Conservation (phyloP, 2,888 invertebrate species). For the Steinernema hermaphroditum region DNA sequence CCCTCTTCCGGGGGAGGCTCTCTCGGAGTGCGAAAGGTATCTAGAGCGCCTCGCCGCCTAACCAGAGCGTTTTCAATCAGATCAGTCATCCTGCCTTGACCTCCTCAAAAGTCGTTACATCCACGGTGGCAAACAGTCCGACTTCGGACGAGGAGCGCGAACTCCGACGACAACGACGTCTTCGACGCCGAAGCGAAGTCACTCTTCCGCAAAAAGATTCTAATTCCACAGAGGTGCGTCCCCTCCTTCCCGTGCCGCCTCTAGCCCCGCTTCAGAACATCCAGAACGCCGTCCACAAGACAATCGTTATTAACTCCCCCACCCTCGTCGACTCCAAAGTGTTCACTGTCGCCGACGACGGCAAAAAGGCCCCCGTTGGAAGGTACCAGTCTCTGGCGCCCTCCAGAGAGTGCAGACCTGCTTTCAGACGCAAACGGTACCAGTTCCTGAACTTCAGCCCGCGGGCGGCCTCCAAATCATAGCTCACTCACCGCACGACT, state of each 20-base stretch:
- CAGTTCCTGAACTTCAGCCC: constrained; percentile 62
- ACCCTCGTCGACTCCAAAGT: constrained; percentile 19
- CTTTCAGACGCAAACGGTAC: constrained; percentile 59
- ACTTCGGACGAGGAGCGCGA: constrained; percentile 40
- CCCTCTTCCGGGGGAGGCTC: constrained; percentile 21
- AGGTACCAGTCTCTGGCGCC: too few relatives aligned
- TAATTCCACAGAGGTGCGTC: not conserved
- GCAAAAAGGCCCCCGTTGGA: constrained; percentile 10
- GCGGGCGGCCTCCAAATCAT: constrained; percentile 56
- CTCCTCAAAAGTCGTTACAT: constrained; percentile 29
- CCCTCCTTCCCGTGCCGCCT: not conserved
- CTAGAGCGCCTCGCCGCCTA: not conserved
- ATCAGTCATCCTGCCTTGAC: constrained; percentile 30
- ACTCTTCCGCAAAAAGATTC: constrained; percentile 26
- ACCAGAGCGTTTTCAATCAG: constrained; percentile 30
- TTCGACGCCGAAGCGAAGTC: constrained; percentile 35
- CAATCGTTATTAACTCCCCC: constrained; percentile 18
- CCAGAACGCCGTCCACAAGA: not conserved
- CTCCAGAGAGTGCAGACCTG: too few relatives aligned
- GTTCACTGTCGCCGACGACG: constrained; percentile 24
- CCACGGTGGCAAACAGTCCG: constrained; percentile 30
- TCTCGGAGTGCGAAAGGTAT: constrained; percentile 15
- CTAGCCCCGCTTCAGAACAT: not conserved
- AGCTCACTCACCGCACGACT: constrained; percentile 33
- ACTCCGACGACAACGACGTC: constrained; percentile 37